Evolutionary conservation across 1,140 invertebrate species (phyloP).

Genomic region (Phymastichus coffea): DNA sequence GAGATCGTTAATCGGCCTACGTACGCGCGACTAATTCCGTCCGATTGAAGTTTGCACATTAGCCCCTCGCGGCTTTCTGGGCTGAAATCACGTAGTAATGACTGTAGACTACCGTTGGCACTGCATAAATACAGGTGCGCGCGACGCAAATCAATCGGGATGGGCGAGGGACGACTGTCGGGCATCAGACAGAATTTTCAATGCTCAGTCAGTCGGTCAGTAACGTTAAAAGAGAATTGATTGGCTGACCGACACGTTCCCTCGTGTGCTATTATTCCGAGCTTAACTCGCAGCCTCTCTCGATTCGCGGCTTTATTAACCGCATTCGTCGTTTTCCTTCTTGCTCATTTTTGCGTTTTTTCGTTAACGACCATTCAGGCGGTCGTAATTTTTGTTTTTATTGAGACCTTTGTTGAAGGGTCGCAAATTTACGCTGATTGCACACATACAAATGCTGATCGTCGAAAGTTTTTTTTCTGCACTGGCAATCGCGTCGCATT

Average conservation of each 20-base stretch:
- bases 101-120: slow-evolving; percentile 30
- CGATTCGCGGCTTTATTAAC: background rate
- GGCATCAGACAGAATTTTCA: slow-evolving; percentile 53
- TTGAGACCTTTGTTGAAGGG: slow-evolving; percentile 3
- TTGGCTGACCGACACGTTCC: too few species aligned
- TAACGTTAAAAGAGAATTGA: slow-evolving; percentile 49
- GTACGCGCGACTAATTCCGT: slow-evolving; percentile 23
- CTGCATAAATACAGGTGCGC: slow-evolving; percentile 48
- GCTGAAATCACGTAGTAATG: slow-evolving; percentile 41
- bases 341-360: background rate
- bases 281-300: too few species aligned
- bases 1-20: slow-evolving; percentile 39
- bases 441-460: slow-evolving; percentile 6
- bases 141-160: slow-evolving; percentile 52
- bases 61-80: too few species aligned
- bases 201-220: too few species aligned
- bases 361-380: slow-evolving; percentile 31
- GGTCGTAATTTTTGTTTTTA: slow-evolving; percentile 10
- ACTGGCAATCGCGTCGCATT: too few species aligned
- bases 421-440: slow-evolving; percentile 5
- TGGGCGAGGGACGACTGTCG: too few species aligned
- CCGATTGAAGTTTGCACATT: slow-evolving; percentile 37
- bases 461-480: too few species aligned
- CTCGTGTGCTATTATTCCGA: slow-evolving; percentile 34
- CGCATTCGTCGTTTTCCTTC: background rate